Percentiles rank a stretch among this genome's conserved stretches.
Evolutionary conservation across 1,140 invertebrate species (phyloP).

Genomic region (Ceratosolen solmsi): DNA sequence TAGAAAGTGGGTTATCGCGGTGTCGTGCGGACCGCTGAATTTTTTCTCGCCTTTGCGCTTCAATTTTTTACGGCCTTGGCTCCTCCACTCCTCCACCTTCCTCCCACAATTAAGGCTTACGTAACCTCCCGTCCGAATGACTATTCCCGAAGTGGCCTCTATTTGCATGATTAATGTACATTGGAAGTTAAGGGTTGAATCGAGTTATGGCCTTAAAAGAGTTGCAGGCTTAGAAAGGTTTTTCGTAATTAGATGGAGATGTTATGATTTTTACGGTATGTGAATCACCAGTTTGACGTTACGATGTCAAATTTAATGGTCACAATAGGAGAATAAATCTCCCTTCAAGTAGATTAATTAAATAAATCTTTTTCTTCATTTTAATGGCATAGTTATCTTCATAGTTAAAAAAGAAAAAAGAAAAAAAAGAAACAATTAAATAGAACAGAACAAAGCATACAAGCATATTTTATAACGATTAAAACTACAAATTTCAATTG

Average conservation of each 20-base stretch:
- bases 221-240: neutral
- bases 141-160: neutral
- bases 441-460: too few relatives aligned
- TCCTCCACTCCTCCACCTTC: too few relatives aligned
- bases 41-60: neutral
- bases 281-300: too few relatives aligned
- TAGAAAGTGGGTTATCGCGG: constrained; percentile 27
- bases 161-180: neutral
- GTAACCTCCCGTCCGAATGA: neutral
- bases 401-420: too few relatives aligned
- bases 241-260: neutral
- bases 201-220: neutral
- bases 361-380: too few relatives aligned
- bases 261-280: neutral
- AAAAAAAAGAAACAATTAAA: too few relatives aligned
- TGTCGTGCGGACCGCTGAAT: neutral
- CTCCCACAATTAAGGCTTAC: neutral
- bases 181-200: neutral
- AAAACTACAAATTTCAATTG: too few relatives aligned
- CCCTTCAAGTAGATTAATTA: too few relatives aligned
- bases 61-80: constrained; percentile 5
- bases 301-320: neutral
- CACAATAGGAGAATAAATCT: too few relatives aligned
- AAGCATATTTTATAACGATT: too few relatives aligned
- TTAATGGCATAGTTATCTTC: too few relatives aligned